Percentiles rank a stretch among this genome's conserved stretches.
Evolutionary conservation across 2,113 vertebrate genomes (phyloP).

Genomic region (Eulacestoma nigropectus): DNA sequence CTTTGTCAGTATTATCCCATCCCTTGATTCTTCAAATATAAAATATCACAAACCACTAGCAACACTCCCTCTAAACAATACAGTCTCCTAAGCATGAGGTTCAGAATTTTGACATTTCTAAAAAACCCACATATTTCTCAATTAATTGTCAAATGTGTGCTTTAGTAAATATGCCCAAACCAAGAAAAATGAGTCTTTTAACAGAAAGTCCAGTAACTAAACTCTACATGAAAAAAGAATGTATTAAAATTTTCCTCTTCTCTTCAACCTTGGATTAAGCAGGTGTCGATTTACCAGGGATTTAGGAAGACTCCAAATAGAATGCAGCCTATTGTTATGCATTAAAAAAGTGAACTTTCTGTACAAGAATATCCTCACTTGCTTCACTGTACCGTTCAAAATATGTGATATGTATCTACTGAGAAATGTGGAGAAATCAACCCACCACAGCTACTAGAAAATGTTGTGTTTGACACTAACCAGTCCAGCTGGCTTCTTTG

Average conservation of each 20-base stretch:
- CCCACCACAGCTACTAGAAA: background rate
- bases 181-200: background rate
- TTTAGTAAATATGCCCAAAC: background rate
- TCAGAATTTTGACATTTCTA: background rate
- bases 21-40: background rate
- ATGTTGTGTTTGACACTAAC: constrained; percentile 62
- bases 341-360: constrained; percentile 11
- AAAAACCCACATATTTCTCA: background rate
- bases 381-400: background rate
- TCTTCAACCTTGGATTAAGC: background rate
- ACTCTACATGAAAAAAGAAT: background rate
- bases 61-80: background rate
- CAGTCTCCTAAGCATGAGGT: background rate
- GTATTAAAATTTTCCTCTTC: background rate
- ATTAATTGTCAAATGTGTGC: background rate
- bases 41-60: background rate
- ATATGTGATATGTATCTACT: background rate
- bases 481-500: constrained; percentile 76
- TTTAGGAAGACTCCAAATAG: background rate
- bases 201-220: background rate
- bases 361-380: background rate
- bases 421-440: background rate
- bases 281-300: background rate
- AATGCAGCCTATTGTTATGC: background rate
- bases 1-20: background rate